Percentiles rank a stretch among this genome's conserved stretches.
phyloP scores from a whole-genome alignment of 2,888 invertebrate genomes.

The Polydrusus tereticollis region DNA sequence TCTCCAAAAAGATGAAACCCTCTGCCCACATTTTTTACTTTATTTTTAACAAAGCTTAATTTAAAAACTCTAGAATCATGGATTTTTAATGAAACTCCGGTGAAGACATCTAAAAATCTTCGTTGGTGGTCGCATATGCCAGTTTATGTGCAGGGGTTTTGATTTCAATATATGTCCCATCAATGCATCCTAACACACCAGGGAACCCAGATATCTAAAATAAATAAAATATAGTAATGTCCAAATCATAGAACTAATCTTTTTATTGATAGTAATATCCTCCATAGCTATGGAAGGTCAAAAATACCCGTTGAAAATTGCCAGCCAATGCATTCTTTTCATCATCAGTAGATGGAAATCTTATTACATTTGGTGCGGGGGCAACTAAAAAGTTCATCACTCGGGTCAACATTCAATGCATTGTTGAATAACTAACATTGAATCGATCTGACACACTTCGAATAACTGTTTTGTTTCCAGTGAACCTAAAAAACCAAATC shows the following conservation, averaged over 20 bases:
- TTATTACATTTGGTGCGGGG: neutral
- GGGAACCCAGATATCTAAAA: conserved; percentile 19
- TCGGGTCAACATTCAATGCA: neutral
- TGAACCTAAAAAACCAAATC: neutral
- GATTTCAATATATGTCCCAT: conserved; percentile 16
- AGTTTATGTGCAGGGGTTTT: conserved; percentile 14
- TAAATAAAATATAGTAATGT: neutral
- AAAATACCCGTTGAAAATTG: neutral
- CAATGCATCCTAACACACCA: conserved; percentile 7
- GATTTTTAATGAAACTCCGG: conserved; percentile 57
- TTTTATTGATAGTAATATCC: too few relatives aligned
- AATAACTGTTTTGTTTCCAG: neutral
- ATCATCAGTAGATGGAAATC: neutral
- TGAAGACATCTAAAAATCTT: conserved; percentile 56
- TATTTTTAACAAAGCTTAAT: conserved; percentile 49
- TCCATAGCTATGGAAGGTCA: neutral
- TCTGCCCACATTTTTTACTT: conserved; percentile 45
- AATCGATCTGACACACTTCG: neutral
- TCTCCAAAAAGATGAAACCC: conserved; percentile 56
- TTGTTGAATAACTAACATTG: neutral
- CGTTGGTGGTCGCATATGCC: conserved; percentile 56
- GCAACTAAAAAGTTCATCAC: neutral
- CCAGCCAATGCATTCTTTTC: neutral
- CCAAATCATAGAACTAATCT: too few relatives aligned
- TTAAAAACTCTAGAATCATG: conserved; percentile 55